Conservation (phyloP, 64 coral and sea anemone species). For the Stylophora pistillata region DNA sequence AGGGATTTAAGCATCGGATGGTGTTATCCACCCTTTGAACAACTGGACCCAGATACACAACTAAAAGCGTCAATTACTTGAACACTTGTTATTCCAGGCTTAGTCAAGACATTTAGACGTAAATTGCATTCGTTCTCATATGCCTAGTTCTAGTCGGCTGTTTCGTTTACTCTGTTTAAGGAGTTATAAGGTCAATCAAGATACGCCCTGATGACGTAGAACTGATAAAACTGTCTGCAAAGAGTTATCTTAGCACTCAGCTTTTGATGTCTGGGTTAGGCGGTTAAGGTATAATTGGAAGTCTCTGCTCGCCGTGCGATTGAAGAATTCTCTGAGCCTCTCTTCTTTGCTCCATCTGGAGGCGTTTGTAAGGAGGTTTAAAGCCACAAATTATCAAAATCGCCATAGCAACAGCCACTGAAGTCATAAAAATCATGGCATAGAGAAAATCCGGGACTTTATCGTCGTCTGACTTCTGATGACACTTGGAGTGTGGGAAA, state of each 20-base stretch:
- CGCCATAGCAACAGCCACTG: slow-evolving; percentile 47
- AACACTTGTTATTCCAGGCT: too few species aligned
- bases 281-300: not conserved
- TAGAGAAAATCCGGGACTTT: slow-evolving; percentile 52
- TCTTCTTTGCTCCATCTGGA: slow-evolving; percentile 42
- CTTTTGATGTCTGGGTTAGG: not conserved
- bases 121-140: too few species aligned
- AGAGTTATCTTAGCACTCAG: not conserved
- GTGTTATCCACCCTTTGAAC: too few species aligned
- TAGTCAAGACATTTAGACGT: too few species aligned
- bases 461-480: slow-evolving; percentile 9
- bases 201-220: too few species aligned
- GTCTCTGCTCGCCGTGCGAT: not conserved
- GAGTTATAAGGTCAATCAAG: too few species aligned
- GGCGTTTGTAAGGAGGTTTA: slow-evolving; percentile 47
- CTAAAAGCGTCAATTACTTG: too few species aligned
- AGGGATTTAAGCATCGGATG: too few species aligned
- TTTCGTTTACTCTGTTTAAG: too few species aligned
- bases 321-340: slow-evolving; percentile 7
- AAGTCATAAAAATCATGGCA: slow-evolving; percentile 53
- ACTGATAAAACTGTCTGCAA: too few species aligned
- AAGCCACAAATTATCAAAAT: slow-evolving; percentile 54
- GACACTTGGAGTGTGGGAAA: not conserved
- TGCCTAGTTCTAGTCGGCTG: too few species aligned
- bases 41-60: too few species aligned